Percentiles rank a stretch among this genome's conserved stretches.
These are phyloP conservation scores for Thymelicus sylvestris DNA, from an alignment of 2,888 invertebrate species.

Conservation along the genomic window DNA sequence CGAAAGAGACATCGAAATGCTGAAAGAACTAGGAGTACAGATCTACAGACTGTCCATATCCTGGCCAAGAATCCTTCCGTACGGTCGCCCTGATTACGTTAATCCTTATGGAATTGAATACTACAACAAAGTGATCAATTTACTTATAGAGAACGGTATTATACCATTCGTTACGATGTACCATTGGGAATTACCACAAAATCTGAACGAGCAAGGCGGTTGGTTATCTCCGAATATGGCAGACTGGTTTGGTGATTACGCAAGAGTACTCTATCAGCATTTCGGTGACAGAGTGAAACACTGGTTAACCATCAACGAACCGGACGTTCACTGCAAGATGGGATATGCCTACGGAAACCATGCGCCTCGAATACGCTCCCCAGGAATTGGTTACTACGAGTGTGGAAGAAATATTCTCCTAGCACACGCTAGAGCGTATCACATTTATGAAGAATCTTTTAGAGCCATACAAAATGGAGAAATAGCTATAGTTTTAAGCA, in stretches of 20 bases:
- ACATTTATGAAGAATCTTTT: slow-evolving; percentile 60
- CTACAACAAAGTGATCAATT: slow-evolving; percentile 86
- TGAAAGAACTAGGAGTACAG: slow-evolving; percentile 65
- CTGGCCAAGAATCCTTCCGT: slow-evolving; percentile 86
- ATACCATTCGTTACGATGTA: slow-evolving; percentile 82
- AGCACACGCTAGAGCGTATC: slow-evolving; percentile 79
- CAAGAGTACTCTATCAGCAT: slow-evolving; percentile 61
- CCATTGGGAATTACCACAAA: slow-evolving; percentile 78
- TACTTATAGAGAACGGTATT: slow-evolving; percentile 83
- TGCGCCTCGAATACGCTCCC: slow-evolving; percentile 57
- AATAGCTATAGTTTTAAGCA: slow-evolving; percentile 69
- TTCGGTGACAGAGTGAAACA: slow-evolving; percentile 75
- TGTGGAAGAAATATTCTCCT: slow-evolving; percentile 71
- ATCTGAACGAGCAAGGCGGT: slow-evolving; percentile 78
- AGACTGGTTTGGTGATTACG: slow-evolving; percentile 71
- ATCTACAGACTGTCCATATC: slow-evolving; percentile 82
- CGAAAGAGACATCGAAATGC: slow-evolving; percentile 72
- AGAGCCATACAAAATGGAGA: slow-evolving; percentile 63
- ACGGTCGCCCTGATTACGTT: slow-evolving; percentile 71
- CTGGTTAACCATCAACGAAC: slow-evolving; percentile 85
- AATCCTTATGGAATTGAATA: slow-evolving; percentile 85
- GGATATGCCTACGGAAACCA: slow-evolving; percentile 64
- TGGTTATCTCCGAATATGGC: slow-evolving; percentile 66
- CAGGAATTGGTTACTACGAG: slow-evolving; percentile 71
- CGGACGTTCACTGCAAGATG: slow-evolving; percentile 55